These are phyloP conservation scores for Eledona agricola DNA, from an alignment of 2,888 invertebrate genomes.

Conservation along the genomic window DNA sequence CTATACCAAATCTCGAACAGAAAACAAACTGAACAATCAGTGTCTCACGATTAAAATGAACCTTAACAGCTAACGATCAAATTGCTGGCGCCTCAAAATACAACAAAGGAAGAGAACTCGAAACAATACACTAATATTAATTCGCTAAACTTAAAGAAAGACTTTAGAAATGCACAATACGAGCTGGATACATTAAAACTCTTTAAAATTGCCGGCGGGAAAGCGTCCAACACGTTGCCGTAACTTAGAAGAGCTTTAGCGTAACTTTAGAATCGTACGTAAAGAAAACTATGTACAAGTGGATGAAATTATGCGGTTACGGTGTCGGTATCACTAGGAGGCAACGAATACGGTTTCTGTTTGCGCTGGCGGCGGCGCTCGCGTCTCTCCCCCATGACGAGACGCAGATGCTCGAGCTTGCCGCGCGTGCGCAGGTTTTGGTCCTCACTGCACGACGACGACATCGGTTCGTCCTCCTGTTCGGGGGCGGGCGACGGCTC, in stretches of 20 bases:
- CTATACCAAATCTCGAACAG: constrained; percentile 36
- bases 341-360: constrained; percentile 73
- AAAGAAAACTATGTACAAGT: constrained; percentile 44
- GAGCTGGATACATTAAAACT: constrained; percentile 40
- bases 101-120: constrained; percentile 44
- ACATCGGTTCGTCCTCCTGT: constrained; percentile 50
- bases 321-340: constrained; percentile 61
- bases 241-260: constrained; percentile 33
- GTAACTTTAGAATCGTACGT: constrained; percentile 29
- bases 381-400: constrained; percentile 90
- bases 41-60: constrained; percentile 36
- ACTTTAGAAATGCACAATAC: constrained; percentile 43
- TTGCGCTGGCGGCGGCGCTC: constrained; percentile 83
- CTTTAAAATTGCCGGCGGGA: constrained; percentile 31
- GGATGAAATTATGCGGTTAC: constrained; percentile 55
- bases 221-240: too few relatives aligned
- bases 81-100: constrained; percentile 42
- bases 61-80: constrained; percentile 44
- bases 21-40: constrained; percentile 28
- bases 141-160: constrained; percentile 40
- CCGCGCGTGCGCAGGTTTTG: constrained; percentile 67
- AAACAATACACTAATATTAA: constrained; percentile 43
- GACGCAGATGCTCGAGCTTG: constrained; percentile 85
- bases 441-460: constrained; percentile 55
- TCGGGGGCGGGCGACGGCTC: constrained; percentile 59